Conservation (phyloP, 2,797 vertebrate species). For the Mallotus villosus region DNA sequence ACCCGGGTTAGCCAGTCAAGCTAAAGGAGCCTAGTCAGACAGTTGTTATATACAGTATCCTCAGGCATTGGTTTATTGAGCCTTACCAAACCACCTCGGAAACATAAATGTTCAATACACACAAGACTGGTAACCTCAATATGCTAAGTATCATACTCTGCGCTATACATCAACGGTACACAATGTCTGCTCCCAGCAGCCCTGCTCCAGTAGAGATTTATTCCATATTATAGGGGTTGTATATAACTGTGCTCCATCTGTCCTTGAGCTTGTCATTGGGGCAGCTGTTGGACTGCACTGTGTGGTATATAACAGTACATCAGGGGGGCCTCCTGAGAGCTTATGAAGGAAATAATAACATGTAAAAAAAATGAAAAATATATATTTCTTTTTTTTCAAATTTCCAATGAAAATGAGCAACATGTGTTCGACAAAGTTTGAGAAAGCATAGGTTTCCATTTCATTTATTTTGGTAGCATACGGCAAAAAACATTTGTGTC, state of each 20-base stretch:
- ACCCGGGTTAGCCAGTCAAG: too few relatives aligned
- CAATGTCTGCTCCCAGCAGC: background rate
- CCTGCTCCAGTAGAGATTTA: background rate
- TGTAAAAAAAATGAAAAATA: background rate
- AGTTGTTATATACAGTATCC: too few relatives aligned
- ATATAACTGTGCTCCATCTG: background rate
- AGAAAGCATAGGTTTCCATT: too few relatives aligned
- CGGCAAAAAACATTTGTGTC: too few relatives aligned
- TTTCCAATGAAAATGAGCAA: background rate
- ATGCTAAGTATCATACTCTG: conserved; percentile 28
- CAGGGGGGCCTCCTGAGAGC: background rate
- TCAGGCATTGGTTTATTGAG: too few relatives aligned
- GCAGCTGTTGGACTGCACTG: background rate
- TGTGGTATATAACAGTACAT: background rate
- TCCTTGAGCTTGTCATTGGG: background rate
- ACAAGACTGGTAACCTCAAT: too few relatives aligned
- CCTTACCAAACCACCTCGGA: conserved; percentile 64
- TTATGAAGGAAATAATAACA: too few relatives aligned
- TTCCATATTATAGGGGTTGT: background rate
- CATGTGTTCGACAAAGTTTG: background rate
- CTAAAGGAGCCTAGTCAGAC: too few relatives aligned
- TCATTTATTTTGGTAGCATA: too few relatives aligned
- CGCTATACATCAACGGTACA: background rate
- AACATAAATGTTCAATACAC: conserved; percentile 54
- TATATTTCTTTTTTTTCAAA: background rate